These are phyloP conservation scores for Tenualosa ilisha DNA, from an alignment of 2,797 vertebrate genomes.

Conservation along the genomic window DNA sequence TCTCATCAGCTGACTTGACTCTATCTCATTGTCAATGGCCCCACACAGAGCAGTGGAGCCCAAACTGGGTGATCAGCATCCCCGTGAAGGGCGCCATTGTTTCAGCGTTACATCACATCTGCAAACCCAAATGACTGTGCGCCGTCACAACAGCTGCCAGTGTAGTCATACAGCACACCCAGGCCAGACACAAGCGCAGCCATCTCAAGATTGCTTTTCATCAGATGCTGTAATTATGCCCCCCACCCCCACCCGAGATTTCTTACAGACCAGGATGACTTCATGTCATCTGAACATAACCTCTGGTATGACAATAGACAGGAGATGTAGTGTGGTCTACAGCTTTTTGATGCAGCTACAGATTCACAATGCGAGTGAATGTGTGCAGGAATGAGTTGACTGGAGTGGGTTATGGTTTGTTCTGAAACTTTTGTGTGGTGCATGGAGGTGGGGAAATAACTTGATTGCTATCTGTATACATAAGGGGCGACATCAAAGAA, in stretches of 20 bases:
- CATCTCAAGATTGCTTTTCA: background rate
- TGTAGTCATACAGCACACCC: background rate
- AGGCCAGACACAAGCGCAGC: background rate
- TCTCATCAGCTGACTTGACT: slow-evolving; percentile 2
- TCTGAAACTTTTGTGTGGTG: background rate
- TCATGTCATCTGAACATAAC: background rate
- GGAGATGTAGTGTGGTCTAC: background rate
- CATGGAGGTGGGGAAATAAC: too few species aligned
- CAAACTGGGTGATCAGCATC: background rate
- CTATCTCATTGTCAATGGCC: background rate
- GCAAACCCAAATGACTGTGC: background rate
- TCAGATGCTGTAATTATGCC: background rate
- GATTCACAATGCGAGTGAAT: background rate
- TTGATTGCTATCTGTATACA: too few species aligned
- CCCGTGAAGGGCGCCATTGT: background rate
- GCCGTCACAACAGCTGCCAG: background rate
- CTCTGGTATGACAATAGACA: background rate
- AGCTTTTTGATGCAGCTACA: background rate
- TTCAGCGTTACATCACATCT: slow-evolving; percentile 1
- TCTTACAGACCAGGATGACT: background rate
- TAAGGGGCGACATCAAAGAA: background rate
- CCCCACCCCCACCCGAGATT: too few species aligned
- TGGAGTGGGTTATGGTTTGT: background rate
- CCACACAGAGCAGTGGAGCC: background rate
- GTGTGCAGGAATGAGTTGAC: background rate